Base-by-base conservation (phyloP, 2,113 vertebrate genomes). In the Ictidomys tridecemlineatus region DNA sequence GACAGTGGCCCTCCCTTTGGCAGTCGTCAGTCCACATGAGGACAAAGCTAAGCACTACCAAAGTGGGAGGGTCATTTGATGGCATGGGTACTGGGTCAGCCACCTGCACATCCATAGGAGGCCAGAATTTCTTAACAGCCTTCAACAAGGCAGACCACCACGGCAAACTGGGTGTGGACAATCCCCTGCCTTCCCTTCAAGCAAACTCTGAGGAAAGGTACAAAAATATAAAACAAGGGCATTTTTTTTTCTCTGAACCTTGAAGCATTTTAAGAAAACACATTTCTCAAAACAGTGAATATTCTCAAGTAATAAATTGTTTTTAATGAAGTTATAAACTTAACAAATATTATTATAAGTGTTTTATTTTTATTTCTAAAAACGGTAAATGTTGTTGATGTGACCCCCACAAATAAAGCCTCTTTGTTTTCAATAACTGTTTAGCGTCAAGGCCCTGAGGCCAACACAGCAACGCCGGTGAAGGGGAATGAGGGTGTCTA, bases 11-110 rank as follows among this genome's bases (percentile, higher is more conserved):
- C 26, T 7, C 6, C 67, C 69, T 69, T n/a, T 63, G 24, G 24
- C 61, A 4, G 1, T 10, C 16, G 30, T 24, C 24, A 7, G 2
- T 7, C 56, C 34, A 0, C 6, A 39, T 2, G 0, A 6, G 16
- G 4, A 48, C 3, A 30, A 13, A 2, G 13, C 78, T 3, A 11
- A 6, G n/a, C 69, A 37, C 13, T 30, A 9, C 28, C 22, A 5
- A 4, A 9, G 32, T 37, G 63, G 5, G 13, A 63, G 12, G 32
- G 65, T 39, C 39, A 20, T 39, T 42, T 24, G 20, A 22, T 74
- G 37, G 6, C 37, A 42, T 9, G 9, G 22, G 37, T 4, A 4
- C 34, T 22, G 72, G 22, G 22, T 24, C 37, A 20, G 24, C 9
- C 72, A 74, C 37, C 37, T 74, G 72, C 72, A 24, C 5, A 7